These are phyloP conservation scores for Acanthornis magna DNA, from an alignment of 2,797 vertebrate genomes.

Conservation along the genomic window DNA sequence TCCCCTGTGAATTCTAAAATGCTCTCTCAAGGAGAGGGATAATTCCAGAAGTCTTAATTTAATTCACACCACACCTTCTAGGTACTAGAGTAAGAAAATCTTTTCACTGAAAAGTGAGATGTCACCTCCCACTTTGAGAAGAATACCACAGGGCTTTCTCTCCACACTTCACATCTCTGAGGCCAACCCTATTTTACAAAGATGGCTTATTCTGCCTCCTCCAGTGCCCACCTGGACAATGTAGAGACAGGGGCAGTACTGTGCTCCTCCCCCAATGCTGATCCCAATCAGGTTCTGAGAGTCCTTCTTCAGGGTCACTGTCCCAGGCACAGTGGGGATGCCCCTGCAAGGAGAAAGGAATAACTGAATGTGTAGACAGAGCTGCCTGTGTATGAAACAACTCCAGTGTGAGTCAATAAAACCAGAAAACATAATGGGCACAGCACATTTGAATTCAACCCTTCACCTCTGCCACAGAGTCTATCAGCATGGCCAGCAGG, in stretches of 20 bases:
- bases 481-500: neutral
- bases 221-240: constrained; percentile 88
- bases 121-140: neutral
- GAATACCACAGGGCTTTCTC: neutral
- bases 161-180: neutral
- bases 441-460: neutral
- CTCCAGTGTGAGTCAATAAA: neutral
- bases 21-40: neutral
- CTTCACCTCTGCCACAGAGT: neutral
- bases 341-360: constrained; percentile 75
- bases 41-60: neutral
- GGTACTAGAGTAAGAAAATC: neutral
- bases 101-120: neutral
- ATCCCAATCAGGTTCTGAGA: constrained; percentile 95
- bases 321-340: constrained; percentile 95
- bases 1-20: neutral
- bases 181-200: neutral
- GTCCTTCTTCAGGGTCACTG: constrained; percentile 92
- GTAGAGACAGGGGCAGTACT: constrained; percentile 97
- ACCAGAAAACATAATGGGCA: neutral
- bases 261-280: constrained; percentile 96
- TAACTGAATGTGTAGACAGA: neutral
- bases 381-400: neutral
- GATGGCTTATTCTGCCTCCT: neutral
- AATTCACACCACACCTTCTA: neutral